Evolutionary conservation across 2,113 vertebrate genomes (phyloP).

Genomic region (Butorides virescens): DNA sequence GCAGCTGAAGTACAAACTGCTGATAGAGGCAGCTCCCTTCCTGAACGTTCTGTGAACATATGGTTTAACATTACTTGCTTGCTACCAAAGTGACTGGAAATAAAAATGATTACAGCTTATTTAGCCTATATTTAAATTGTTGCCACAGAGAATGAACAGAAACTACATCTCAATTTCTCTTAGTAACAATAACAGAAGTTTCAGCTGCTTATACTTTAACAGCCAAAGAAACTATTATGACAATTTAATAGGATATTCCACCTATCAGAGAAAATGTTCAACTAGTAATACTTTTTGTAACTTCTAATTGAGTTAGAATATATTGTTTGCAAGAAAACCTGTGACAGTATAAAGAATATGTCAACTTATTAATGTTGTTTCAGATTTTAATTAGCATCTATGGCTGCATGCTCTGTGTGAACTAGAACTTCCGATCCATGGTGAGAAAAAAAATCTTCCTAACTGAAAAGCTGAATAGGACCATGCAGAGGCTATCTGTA

Average conservation of each 20-base stretch:
- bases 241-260: not conserved
- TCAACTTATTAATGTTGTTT: not conserved
- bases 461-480: not conserved
- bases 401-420: not conserved
- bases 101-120: not conserved
- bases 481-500: not conserved
- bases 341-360: not conserved
- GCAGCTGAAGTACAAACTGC: not conserved
- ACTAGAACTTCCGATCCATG: not conserved
- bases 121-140: not conserved
- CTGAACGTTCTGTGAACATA: not conserved
- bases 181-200: not conserved
- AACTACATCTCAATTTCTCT: not conserved
- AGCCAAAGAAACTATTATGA: not conserved
- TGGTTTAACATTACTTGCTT: not conserved
- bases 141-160: not conserved
- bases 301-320: not conserved
- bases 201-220: not conserved
- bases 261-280: not conserved
- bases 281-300: not conserved
- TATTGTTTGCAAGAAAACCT: not conserved
- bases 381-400: not conserved
- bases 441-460: not conserved
- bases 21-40: not conserved
- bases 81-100: not conserved